Percentiles rank a stretch among this genome's conserved stretches.
These are phyloP conservation scores for Macrochelys suwanniensis DNA, from an alignment of 2,797 vertebrate genomes.

Conservation along the genomic window DNA sequence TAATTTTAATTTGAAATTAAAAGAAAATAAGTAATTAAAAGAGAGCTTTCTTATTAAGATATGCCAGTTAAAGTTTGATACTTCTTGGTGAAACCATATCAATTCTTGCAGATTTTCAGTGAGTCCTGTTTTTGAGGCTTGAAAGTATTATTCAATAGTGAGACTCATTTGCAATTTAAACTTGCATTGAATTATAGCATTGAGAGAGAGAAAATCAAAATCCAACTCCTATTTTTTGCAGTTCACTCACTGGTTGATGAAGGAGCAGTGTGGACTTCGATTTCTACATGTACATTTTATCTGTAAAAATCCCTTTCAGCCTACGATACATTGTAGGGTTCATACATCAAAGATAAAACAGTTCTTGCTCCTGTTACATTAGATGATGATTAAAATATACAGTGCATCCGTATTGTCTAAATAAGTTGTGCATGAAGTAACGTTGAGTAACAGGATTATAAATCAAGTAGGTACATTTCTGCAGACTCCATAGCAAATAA, in stretches of 20 bases:
- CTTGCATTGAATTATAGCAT: not conserved
- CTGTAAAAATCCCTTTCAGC: constrained; percentile 7
- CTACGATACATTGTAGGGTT: constrained; percentile 22
- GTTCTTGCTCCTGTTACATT: constrained; percentile 35
- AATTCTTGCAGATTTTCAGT: constrained; percentile 32
- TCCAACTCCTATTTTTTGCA: not conserved
- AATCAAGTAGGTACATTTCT: constrained; percentile 51
- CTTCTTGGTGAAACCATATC: not conserved
- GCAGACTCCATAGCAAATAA: constrained; percentile 11
- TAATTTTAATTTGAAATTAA: not conserved
- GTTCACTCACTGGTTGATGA: constrained; percentile 7
- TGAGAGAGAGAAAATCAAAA: not conserved
- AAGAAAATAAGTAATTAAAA: not conserved
- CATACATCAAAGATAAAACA: constrained; percentile 27
- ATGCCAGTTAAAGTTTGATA: not conserved
- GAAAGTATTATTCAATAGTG: constrained; percentile 20
- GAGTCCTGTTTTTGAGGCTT: not conserved
- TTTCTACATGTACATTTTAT: constrained; percentile 34
- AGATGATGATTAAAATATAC: not conserved
- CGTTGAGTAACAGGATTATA: not conserved
- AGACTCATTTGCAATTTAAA: constrained; percentile 43
- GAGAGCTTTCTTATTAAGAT: not conserved
- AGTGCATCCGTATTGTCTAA: not conserved
- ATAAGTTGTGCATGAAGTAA: constrained; percentile 9
- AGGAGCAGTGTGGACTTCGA: not conserved